phyloP scores from a whole-genome alignment of 2,888 invertebrate species.

The Plagiodera versicolora region DNA sequence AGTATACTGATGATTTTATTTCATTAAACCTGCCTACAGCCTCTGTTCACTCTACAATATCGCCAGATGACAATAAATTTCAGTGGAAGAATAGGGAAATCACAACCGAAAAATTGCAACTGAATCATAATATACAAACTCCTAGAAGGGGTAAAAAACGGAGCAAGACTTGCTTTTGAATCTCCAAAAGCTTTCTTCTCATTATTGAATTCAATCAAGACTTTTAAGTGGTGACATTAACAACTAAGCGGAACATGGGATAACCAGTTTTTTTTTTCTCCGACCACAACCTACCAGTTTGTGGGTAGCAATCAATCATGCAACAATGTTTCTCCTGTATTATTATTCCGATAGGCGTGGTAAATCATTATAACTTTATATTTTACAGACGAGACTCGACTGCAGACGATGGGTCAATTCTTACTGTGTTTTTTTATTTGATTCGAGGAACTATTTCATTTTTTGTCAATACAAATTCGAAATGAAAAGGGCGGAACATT shows the following conservation, averaged over 20 bases:
- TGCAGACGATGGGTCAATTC: background rate
- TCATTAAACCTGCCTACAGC: no score
- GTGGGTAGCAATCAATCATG: conserved; percentile 27
- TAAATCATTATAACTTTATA: conserved; percentile 16
- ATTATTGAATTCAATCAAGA: background rate
- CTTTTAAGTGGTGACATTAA: background rate
- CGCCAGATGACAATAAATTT: no score
- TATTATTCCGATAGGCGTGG: conserved; percentile 22
- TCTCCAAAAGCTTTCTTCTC: background rate
- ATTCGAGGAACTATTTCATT: no score
- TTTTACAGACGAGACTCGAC: background rate
- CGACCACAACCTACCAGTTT: background rate
- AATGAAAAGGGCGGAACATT: no score
- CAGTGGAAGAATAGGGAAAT: no score
- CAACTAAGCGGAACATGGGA: background rate
- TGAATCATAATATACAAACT: no score
- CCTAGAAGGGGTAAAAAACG: no score
- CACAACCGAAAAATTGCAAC: no score
- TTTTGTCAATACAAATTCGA: no score
- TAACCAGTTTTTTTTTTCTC: background rate
- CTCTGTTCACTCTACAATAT: no score
- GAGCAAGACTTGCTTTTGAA: background rate
- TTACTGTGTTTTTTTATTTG: no score
- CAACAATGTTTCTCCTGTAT: conserved; percentile 20
- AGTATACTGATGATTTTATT: no score